Base-by-base conservation (phyloP, 2,797 vertebrate genomes). In the Oryzias sinensis region DNA sequence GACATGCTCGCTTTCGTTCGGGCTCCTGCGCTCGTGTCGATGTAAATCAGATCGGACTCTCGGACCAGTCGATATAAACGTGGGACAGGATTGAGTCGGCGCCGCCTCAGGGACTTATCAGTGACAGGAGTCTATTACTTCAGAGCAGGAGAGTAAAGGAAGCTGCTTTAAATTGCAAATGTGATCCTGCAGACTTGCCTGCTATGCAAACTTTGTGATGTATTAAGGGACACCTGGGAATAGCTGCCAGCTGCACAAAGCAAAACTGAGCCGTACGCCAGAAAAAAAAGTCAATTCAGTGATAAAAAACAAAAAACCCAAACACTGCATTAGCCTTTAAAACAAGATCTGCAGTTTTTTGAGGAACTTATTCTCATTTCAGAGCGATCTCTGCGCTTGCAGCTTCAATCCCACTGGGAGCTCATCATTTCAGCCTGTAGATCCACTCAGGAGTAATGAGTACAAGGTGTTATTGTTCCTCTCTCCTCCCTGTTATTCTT, bases 81-180 rank as follows among this genome's bases (percentile, higher is more conserved):
- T 74, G 76, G 73, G 75, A 79, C 75, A 74, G 83, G 83, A 84
- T 86, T 88, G 76, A 69, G 72, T 79, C 46, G 46, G 59, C 49
- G 25, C 60, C 65, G 33, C 84, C 75, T 68, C n/a, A 1, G 80
- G 83, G 83, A 80, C 77, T 82, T 68, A 76, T 85, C 86, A 87
- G 50, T 84, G 85, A 86, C 82, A 84, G 64, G 47, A 79, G 80
- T 85, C 79, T 83, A 77, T 87, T 87, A 76, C 84, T 72, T 74
- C 51, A 59, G 45, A 64, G 81, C 63, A 29, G 57, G 56, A 27
- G 17, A 48, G 59, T 45, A 52, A 47, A 60, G 56, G 53, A 59
- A 40, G 75, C 68, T 75, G 64, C 65, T 82, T 57, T 86, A 84
- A 82, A 84, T 85, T 87, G 74, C 74, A 84, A 86, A 88, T 88